Evolutionary conservation across 2,113 vertebrate species (phyloP), one percentile per base, ranked within the genome.

Genomic region (Misgurnus anguillicaudatus): DNA sequence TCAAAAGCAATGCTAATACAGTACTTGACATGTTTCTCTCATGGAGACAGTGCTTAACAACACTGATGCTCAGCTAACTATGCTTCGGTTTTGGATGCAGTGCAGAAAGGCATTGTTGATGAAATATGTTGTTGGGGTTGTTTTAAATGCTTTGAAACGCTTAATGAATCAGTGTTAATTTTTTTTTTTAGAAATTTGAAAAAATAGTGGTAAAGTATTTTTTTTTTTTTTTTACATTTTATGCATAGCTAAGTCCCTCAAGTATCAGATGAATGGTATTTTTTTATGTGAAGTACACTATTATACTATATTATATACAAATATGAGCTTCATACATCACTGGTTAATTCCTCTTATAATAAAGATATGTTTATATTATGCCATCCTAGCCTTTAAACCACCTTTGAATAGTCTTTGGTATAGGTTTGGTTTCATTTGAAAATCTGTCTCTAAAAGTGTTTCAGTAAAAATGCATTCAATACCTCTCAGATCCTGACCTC

Each of bases 381-480:
- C 6, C 7, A 19, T 57, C 14, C 14, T 9, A 57, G n/a, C 53
- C 53, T 19, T 57, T 19, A 51, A 11, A 51, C 47, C 47, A n/a
- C 53, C 2, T 24, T 62, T 36, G 1, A 42, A 8, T 62, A 11
- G 17, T 55, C n/a, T 0, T 64, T 38, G 24, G 3, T 14, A 14
- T 45, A 48, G 60, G 45, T 51, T 74, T 74, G 72, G 24, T 74
- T 74, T 36, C n/a, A 57, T 19, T 19, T 19, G 17, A 17, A 57
- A 19, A 75, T 24, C 6, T 51, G 5, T 19, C 90, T 90, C 89
- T 92, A 93, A 90, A 86, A 88, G 90, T 94, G 92, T 94, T 89
- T 94, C 94, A 96, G 97, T 98, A 98, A 98, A 98, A 98, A 98
- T 99, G 96, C 97, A 98, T 98, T 99, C 97, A 95, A 94, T 94